Evolutionary conservation across 1,140 invertebrate genomes (phyloP).

Genomic region (Trialeurodes vaporariorum): DNA sequence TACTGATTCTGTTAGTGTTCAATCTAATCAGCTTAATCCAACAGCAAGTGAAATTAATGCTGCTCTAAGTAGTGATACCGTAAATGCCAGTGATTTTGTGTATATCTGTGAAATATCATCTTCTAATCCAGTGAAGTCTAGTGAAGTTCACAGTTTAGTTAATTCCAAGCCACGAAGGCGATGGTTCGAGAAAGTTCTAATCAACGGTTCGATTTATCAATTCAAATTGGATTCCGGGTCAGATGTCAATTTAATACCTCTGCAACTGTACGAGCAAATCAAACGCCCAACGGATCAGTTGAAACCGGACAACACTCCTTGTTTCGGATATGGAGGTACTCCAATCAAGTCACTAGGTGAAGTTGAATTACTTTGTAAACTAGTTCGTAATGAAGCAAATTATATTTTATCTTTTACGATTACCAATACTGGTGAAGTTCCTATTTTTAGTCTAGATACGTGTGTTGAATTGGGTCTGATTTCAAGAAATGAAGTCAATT

Average conservation of each 20-base stretch:
- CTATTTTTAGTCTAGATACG: constrained; percentile 16
- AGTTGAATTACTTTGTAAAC: constrained; percentile 4
- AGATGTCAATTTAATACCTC: too few relatives aligned
- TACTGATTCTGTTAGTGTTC: background rate
- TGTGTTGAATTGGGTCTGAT: constrained; percentile 17
- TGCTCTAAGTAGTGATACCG: background rate
- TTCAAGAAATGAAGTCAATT: too few relatives aligned
- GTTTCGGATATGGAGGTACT: constrained; percentile 11
- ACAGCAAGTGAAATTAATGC: background rate
- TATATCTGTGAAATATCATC: too few relatives aligned
- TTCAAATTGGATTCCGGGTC: too few relatives aligned
- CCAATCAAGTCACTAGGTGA: constrained; percentile 9
- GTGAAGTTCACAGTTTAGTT: too few relatives aligned
- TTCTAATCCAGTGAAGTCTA: too few relatives aligned
- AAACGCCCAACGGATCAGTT: constrained; percentile 8
- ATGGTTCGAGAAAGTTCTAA: too few relatives aligned
- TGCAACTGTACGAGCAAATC: too few relatives aligned
- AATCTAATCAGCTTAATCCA: constrained; percentile 1
- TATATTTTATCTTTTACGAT: constrained; percentile 12
- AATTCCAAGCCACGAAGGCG: too few relatives aligned
- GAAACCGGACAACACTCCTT: constrained; percentile 11
- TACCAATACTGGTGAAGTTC: constrained; percentile 5
- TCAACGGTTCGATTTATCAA: too few relatives aligned
- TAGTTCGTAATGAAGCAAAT: background rate
- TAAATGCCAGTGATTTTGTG: background rate